Conservation (phyloP, 1,140 invertebrate species). For the Cydia strobilella region DNA sequence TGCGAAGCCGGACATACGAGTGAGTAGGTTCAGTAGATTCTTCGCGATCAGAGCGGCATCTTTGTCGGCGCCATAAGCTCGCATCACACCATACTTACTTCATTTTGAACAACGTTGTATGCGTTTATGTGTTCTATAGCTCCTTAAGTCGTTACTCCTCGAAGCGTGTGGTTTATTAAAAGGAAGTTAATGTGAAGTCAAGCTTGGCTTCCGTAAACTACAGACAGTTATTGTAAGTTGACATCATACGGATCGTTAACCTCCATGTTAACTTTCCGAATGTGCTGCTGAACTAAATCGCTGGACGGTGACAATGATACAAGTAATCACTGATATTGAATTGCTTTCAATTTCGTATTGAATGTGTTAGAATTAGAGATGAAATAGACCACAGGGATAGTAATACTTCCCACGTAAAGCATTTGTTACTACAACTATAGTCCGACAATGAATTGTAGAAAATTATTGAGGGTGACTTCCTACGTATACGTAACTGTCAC, state of each 20-base stretch:
- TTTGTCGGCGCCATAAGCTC: background rate
- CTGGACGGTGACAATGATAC: background rate
- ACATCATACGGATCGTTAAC: background rate
- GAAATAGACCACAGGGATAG: background rate
- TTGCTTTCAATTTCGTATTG: background rate
- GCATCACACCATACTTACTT: background rate
- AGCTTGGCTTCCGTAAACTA: conserved; percentile 20
- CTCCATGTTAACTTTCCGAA: background rate
- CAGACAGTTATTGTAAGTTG: background rate
- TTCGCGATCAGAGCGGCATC: background rate
- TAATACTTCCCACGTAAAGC: background rate
- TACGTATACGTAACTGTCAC: too few relatives aligned
- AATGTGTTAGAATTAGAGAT: background rate
- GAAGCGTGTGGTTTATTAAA: background rate
- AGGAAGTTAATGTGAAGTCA: conserved; percentile 20
- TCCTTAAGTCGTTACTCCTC: background rate
- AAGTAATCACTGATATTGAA: background rate
- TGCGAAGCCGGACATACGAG: conserved; percentile 12
- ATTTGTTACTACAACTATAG: background rate
- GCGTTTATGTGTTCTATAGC: background rate
- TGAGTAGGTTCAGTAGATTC: background rate
- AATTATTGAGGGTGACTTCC: too few relatives aligned
- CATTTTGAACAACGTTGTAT: background rate
- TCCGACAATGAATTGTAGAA: too few relatives aligned
- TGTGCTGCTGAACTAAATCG: background rate